phyloP scores from a whole-genome alignment of 2,113 vertebrate species.

The Poeciliopsis retropinna region DNA sequence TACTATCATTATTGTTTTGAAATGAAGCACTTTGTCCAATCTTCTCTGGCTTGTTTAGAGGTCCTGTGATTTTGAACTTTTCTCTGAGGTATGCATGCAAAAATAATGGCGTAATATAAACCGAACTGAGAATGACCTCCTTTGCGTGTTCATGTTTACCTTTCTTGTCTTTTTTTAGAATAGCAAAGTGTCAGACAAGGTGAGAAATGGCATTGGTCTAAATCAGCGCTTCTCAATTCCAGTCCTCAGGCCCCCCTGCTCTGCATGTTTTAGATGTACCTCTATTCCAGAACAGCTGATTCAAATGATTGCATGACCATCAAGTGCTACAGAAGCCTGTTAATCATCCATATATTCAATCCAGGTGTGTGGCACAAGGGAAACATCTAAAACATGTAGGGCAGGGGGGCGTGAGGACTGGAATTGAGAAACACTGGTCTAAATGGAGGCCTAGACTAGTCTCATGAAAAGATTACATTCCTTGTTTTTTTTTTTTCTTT shows the following conservation, averaged over 20 bases:
- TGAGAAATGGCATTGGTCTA: conserved; percentile 48
- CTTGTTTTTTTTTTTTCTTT: background rate
- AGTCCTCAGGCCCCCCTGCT: too few species aligned
- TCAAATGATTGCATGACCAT: too few species aligned
- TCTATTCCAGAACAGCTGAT: too few species aligned
- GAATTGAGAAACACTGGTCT: too few species aligned
- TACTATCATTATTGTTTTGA: conserved; percentile 48
- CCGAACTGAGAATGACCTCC: conserved; percentile 65
- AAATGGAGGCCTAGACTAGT: conserved; percentile 13
- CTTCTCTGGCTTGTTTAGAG: conserved; percentile 23
- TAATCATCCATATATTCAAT: too few species aligned
- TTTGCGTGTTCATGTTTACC: conserved; percentile 63
- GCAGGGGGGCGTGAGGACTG: too few species aligned
- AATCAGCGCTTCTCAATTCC: too few species aligned
- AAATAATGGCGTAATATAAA: conserved; percentile 61
- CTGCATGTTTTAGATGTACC: too few species aligned
- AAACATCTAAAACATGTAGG: too few species aligned
- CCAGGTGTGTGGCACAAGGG: too few species aligned
- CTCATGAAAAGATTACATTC: conserved; percentile 23
- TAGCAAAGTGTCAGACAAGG: conserved; percentile 55
- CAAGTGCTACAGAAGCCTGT: too few species aligned
- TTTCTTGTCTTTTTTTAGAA: conserved; percentile 55
- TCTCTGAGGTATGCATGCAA: conserved; percentile 37
- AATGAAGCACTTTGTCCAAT: conserved; percentile 6
- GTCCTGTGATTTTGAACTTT: conserved; percentile 26